phyloP scores from a whole-genome alignment of 2,113 vertebrate species.

The Condylura cristata region DNA sequence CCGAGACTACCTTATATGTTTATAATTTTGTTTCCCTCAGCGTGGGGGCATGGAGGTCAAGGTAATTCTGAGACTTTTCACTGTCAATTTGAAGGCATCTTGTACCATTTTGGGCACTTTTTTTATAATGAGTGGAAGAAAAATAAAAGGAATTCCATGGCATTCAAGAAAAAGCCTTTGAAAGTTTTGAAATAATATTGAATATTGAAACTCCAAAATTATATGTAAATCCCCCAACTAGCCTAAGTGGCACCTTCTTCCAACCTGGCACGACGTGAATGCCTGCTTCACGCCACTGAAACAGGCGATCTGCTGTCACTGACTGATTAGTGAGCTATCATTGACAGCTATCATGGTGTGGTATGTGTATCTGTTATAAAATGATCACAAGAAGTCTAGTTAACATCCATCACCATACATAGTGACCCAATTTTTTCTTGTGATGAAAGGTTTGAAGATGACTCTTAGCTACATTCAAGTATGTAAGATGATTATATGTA shows the following conservation, averaged over 20 bases:
- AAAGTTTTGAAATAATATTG: not conserved
- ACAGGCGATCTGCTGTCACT: not conserved
- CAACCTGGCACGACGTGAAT: not conserved
- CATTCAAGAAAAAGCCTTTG: conserved; percentile 17
- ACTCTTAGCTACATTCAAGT: too few relatives aligned
- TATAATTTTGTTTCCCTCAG: not conserved
- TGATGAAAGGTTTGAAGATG: too few relatives aligned
- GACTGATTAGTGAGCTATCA: too few relatives aligned
- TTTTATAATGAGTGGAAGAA: conserved; percentile 21
- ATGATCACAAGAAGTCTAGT: too few relatives aligned
- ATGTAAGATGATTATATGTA: too few relatives aligned
- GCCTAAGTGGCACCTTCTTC: not conserved
- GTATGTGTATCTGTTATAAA: not conserved
- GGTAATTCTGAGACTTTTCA: not conserved
- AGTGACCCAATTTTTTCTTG: too few relatives aligned
- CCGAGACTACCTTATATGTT: not conserved
- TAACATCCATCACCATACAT: too few relatives aligned
- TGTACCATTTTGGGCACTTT: not conserved
- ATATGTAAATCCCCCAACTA: not conserved
- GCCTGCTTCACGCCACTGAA: not conserved
- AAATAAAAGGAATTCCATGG: not conserved
- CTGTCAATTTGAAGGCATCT: conserved; percentile 4
- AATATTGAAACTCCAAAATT: conserved; percentile 9
- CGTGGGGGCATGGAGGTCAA: not conserved
- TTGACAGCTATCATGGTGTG: too few relatives aligned